Base-by-base conservation (phyloP, 1,140 invertebrate species). In the Drosophila lacertosa region DNA sequence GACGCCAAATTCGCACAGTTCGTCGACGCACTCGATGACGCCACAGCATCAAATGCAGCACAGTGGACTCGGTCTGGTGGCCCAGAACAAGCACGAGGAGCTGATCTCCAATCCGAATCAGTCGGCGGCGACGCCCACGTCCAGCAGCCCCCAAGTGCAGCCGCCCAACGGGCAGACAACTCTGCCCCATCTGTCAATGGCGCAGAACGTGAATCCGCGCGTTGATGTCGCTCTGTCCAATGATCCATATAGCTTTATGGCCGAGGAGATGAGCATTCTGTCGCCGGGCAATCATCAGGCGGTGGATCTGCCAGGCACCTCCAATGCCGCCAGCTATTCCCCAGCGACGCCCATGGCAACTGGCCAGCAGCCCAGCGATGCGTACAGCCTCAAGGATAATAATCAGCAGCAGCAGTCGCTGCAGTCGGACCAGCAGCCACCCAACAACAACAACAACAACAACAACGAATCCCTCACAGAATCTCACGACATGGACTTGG, bases 1-100 rank as follows among this genome's bases (percentile, higher is more conserved):
- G 84, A 93, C 93, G 24, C 93, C 93, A 39, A 93, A 93, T 66
- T 93, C 93, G 20, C 93, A 93, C 77, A 93, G 92, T 63, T 93
- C 93, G 33, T 93, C 93, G 29, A 92, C 92, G 42, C 93, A 93
- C 63, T 93, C 93, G 35, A 90, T 92, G n/a, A 92, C 93, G 0
- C 88, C 89, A 3, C 88, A 90, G 26, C 88, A 89, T 63, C 77
- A 82, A 58, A 76, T 86, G 47, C 74, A 86, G 22, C 77, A 81
- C 22, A 32, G 39, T 15, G 50, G 16, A 3, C 42, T 75, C 13
- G 55, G 48, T 3, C 47, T 57, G 13, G 13, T 48, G 0, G 13
- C 22, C 1, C 73, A 71, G 5, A 74, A 45, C 13, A 78, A 88
- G n/a, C 47, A 74, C 4, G 68, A 88, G 24, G 77, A 88, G 9